phyloP scores from a whole-genome alignment of 2,888 invertebrate genomes.

The Teleogryllus oceanicus region DNA sequence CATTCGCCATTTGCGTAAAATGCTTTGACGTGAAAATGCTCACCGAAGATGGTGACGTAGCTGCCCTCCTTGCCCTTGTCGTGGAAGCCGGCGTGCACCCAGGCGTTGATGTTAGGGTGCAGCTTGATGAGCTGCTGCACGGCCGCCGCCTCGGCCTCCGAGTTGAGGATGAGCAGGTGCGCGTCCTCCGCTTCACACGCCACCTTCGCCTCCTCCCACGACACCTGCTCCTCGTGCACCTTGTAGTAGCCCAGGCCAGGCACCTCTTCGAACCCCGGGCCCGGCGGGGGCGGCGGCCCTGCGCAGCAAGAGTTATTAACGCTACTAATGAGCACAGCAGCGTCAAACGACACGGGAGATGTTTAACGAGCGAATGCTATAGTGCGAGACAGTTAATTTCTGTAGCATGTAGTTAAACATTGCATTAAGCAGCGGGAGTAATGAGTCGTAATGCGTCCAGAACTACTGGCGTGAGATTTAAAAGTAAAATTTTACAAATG shows the following conservation, averaged over 20 bases:
- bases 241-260: not conserved
- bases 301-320: not conserved
- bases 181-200: not conserved
- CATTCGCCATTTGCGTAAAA: no score
- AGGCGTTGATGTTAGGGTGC: not conserved
- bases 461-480: no score
- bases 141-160: constrained; percentile 3
- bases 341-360: no score
- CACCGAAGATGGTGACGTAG: constrained; percentile 28
- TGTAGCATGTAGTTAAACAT: no score
- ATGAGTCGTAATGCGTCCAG: no score
- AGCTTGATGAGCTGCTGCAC: not conserved
- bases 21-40: constrained; percentile 30
- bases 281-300: constrained; percentile 7
- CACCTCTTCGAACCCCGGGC: constrained; percentile 12
- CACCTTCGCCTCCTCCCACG: not conserved
- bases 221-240: not conserved
- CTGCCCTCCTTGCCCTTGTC: not conserved
- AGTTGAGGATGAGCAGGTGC: constrained; percentile 6
- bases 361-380: no score
- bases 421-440: not conserved
- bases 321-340: no score
- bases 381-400: no score
- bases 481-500: no score
- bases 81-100: constrained; percentile 22